Conservation (phyloP, 1,140 invertebrate genomes). For the Goniozus legneri region DNA sequence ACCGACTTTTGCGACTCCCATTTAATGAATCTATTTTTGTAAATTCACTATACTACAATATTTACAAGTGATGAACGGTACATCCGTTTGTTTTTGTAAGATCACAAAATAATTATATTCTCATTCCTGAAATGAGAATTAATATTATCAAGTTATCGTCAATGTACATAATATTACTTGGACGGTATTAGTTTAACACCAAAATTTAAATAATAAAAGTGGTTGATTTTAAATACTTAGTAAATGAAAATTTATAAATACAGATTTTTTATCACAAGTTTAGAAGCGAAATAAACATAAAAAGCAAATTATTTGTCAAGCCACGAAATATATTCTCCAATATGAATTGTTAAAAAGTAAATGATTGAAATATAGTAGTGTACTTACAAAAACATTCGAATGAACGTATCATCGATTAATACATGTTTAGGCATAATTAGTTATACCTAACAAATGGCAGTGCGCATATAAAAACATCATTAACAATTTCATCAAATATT, state of each 20-base stretch:
- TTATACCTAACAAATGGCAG: slow-evolving; percentile 28
- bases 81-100: slow-evolving; percentile 30
- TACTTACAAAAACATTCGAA: slow-evolving; percentile 33
- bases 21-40: slow-evolving; percentile 9
- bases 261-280: background rate
- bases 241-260: background rate
- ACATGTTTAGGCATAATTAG: slow-evolving; percentile 15
- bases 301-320: slow-evolving; percentile 26
- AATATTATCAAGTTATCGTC: background rate
- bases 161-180: background rate
- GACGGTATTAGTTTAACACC: slow-evolving; percentile 19
- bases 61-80: slow-evolving; percentile 31
- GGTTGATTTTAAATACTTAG: too few species aligned
- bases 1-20: background rate
- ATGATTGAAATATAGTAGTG: background rate
- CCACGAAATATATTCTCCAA: slow-evolving; percentile 15
- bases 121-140: background rate
- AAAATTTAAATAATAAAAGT: too few species aligned
- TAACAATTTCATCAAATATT: too few species aligned
- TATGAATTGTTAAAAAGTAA: background rate
- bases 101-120: background rate
- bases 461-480: slow-evolving; percentile 21
- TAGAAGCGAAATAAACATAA: background rate
- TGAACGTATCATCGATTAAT: slow-evolving; percentile 30
- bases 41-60: slow-evolving; percentile 36